A percentile compares a stretch with the other conserved stretches of the same genome.
These are phyloP conservation scores for Ceryle rudis DNA, from an alignment of 2,797 vertebrate genomes.

Conservation along the genomic window DNA sequence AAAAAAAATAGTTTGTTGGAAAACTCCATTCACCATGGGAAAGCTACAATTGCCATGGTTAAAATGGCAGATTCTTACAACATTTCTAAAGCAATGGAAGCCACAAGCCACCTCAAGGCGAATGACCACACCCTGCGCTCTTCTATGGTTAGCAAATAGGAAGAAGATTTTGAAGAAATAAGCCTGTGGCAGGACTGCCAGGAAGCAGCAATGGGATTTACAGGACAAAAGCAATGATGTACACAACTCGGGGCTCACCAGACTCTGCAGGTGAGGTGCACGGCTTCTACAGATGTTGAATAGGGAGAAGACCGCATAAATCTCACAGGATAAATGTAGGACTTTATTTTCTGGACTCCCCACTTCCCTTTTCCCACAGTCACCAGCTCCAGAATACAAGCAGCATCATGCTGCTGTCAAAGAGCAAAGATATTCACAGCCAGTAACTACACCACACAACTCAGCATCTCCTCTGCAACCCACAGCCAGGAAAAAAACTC, in stretches of 20 bases:
- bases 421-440: not conserved
- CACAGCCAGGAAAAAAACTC: not conserved
- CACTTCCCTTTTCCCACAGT: not conserved
- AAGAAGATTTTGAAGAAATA: conserved; percentile 32
- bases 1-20: not conserved
- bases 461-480: not conserved
- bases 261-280: not conserved
- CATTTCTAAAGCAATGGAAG: conserved; percentile 32
- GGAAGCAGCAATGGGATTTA: not conserved
- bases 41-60: conserved; percentile 24
- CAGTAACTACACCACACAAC: not conserved
- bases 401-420: not conserved
- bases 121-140: not conserved
- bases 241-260: not conserved
- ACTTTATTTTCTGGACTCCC: not conserved
- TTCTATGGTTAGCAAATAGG: conserved; percentile 23
- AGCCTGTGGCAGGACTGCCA: not conserved
- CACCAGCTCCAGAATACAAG: not conserved
- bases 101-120: not conserved
- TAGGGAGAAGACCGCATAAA: not conserved
- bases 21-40: conserved; percentile 1
- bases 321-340: fast-evolving
- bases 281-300: not conserved
- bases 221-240: not conserved
- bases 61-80: conserved; percentile 55